phyloP scores from a whole-genome alignment of 2,888 invertebrate genomes.

The Parnassius orleans region DNA sequence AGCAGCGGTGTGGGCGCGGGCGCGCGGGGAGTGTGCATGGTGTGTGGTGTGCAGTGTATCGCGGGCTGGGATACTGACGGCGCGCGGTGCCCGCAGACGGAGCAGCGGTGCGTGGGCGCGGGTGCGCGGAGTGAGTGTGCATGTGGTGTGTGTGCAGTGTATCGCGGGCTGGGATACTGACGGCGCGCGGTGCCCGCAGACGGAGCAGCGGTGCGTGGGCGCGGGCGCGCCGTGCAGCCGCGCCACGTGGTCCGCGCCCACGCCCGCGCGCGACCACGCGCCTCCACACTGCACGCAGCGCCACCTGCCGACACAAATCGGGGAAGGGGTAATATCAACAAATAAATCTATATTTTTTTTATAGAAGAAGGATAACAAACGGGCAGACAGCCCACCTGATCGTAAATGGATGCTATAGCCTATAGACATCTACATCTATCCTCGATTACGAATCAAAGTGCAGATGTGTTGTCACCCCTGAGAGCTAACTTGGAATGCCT shows the following conservation, averaged over 20 bases:
- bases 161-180: slow-evolving; percentile 27
- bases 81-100: slow-evolving; percentile 43
- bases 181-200: slow-evolving; percentile 44
- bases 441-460: too few relatives aligned
- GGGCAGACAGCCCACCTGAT: too few relatives aligned
- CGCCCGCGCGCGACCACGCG: slow-evolving; percentile 55
- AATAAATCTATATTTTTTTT: too few relatives aligned
- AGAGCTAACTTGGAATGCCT: too few relatives aligned
- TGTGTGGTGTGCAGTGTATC: too few relatives aligned
- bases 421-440: too few relatives aligned
- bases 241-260: slow-evolving; percentile 62
- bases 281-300: slow-evolving; percentile 52
- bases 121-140: slow-evolving; percentile 29
- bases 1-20: too few relatives aligned
- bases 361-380: too few relatives aligned
- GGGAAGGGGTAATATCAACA: background rate
- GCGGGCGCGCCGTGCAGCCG: slow-evolving; percentile 47
- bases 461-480: too few relatives aligned
- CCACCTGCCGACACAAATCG: slow-evolving; percentile 47
- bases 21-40: too few relatives aligned
- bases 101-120: slow-evolving; percentile 52
- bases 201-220: slow-evolving; percentile 52
- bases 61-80: slow-evolving; percentile 31
- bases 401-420: too few relatives aligned
- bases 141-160: too few relatives aligned